Percentiles rank a stretch among this genome's conserved stretches.
phyloP scores from a whole-genome alignment of 2,113 vertebrate species.

The Heliornis fulica region DNA sequence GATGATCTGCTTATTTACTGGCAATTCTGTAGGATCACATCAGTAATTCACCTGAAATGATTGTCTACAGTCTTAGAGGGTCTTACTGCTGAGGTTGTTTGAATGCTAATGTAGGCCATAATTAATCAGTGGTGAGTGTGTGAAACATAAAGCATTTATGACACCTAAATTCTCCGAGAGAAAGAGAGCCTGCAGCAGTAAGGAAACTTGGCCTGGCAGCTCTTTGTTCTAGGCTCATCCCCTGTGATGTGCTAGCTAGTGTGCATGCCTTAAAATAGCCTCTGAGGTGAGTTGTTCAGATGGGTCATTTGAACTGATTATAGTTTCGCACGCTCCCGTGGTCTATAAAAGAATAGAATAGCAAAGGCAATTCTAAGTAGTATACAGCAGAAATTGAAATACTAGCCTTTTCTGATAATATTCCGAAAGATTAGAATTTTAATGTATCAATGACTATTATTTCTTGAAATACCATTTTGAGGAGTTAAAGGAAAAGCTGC shows the following conservation, averaged over 20 bases:
- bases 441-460: not conserved
- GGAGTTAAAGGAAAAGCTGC: not conserved
- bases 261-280: not conserved
- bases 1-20: slow-evolving; percentile 12
- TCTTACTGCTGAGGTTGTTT: not conserved
- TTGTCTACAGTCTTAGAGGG: not conserved
- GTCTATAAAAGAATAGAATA: not conserved
- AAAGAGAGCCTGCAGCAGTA: not conserved
- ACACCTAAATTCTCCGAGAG: not conserved
- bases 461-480: not conserved
- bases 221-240: not conserved
- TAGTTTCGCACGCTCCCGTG: not conserved
- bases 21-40: not conserved
- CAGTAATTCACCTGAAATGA: slow-evolving; percentile 40
- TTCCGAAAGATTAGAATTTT: not conserved
- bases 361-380: not conserved
- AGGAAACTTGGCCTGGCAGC: not conserved
- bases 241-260: not conserved
- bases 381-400: not conserved
- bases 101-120: slow-evolving; percentile 20
- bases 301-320: not conserved
- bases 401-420: not conserved
- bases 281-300: not conserved
- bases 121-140: slow-evolving; percentile 37
- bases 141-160: slow-evolving; percentile 30